phyloP scores from a whole-genome alignment of 1,140 invertebrate genomes.

The Adoxophyes honmai region DNA sequence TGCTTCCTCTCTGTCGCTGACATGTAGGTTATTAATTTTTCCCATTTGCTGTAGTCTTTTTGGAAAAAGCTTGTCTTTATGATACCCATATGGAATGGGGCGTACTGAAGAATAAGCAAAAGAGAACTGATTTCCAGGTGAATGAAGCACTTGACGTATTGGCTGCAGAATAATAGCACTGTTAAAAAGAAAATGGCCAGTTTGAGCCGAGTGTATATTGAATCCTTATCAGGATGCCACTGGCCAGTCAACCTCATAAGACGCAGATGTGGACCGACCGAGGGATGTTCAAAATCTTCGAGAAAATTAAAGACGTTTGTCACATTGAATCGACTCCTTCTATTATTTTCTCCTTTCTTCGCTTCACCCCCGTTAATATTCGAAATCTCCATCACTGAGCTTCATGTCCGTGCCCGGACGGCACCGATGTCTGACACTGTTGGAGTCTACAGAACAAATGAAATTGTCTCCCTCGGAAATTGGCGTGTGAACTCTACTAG shows the following conservation, averaged over 20 bases:
- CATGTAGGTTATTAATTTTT: constrained; percentile 34
- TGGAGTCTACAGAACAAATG: neutral
- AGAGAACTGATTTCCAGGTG: constrained; percentile 26
- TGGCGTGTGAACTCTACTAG: constrained; percentile 22
- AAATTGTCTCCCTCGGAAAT: constrained; percentile 2
- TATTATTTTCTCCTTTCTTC: no score
- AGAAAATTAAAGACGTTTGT: no score
- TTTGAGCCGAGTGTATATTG: constrained; percentile 27
- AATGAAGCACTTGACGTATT: constrained; percentile 41
- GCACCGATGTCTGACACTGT: neutral
- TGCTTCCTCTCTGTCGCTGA: constrained; percentile 33
- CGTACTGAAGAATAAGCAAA: constrained; percentile 41
- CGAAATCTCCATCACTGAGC: neutral
- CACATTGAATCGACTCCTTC: no score
- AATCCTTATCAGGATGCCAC: constrained; percentile 33
- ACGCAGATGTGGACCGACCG: constrained; percentile 37
- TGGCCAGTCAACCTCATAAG: constrained; percentile 33
- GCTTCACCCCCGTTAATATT: neutral
- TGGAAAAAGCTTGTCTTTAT: constrained; percentile 39
- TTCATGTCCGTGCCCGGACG: no score
- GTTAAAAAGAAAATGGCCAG: constrained; percentile 30
- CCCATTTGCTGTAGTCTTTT: constrained; percentile 36
- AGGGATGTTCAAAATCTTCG: constrained; percentile 31
- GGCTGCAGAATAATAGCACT: constrained; percentile 39
- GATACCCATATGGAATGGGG: constrained; percentile 45